Evolutionary conservation across 2,888 invertebrate genomes (phyloP), one percentile per base, ranked within the genome.

Genomic region (Cephalotes varians): DNA sequence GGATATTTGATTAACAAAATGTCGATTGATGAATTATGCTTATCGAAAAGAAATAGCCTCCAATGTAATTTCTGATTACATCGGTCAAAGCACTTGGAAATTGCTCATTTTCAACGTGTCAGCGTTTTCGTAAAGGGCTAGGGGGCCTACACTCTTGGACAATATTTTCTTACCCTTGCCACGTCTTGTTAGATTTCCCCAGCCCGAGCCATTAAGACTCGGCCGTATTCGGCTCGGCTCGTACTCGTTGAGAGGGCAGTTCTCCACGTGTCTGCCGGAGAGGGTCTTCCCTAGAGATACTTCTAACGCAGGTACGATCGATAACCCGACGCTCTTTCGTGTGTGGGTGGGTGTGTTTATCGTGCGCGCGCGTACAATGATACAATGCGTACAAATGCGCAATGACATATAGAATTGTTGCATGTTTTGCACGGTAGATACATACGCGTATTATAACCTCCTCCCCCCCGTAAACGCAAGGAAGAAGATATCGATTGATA

Each of bases 261-360:
- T 69, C 58, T 62, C 79, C 88, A 82, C 87, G 86, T 87, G 86
- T 87, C 85, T 85, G 83, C 77, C 62, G 71, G 34, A 34, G 51
- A 79, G 81, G 81, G 73, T 87, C 85, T 87, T 82, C 86, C 88
- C 85, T 56, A 79, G 86, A 81, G 88, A 86, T 81, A 86, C 87
- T 84, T 85, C 74, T 79, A 79, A 82, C 86, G 82, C 80, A 79
- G 82, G 64, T 34, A 31, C 81, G 87, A 88, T 88, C 87, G 88
- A 89, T 87, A 87, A 69, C 60, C 49, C 81, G 65, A 47, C 79
- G 47, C 76, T 72, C 54, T 81, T 67, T 84, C 77, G 54, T 40
- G 31, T 2, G 25, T 40, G 37, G 62, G 31, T 62, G 25, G 51
- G 28, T 76, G 77, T 44, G 31, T 77, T 56, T 77, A 40, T 67